Evolutionary conservation across 2,888 invertebrate genomes (phyloP).

Genomic region (Clistopyga incitator): DNA sequence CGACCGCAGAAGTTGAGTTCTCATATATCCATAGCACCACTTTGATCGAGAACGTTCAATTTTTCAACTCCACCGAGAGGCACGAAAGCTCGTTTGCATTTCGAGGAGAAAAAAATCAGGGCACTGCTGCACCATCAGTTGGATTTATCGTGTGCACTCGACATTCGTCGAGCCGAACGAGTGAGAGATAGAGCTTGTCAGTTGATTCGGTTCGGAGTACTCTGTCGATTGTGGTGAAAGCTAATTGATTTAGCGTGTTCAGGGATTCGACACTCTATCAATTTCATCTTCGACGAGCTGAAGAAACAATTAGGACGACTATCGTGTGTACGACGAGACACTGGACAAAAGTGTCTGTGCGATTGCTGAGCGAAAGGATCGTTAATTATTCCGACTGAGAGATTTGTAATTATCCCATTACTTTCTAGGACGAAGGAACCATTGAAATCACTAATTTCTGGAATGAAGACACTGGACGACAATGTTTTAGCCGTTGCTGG

Average conservation of each 20-base stretch:
- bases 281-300: neutral
- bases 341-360: neutral
- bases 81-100: slow-evolving; percentile 40
- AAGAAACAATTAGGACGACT: slow-evolving; percentile 4
- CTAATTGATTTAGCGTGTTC: slow-evolving; percentile 42
- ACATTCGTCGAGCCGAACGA: slow-evolving; percentile 52
- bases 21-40: slow-evolving; percentile 46
- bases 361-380: neutral
- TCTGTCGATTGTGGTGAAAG: slow-evolving; percentile 47
- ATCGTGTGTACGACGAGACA: neutral
- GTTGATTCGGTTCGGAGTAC: slow-evolving; percentile 48
- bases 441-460: neutral
- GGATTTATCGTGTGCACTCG: slow-evolving; percentile 59
- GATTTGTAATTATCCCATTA: neutral
- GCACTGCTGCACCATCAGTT: slow-evolving; percentile 42
- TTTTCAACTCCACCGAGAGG: slow-evolving; percentile 44
- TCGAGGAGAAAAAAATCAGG: slow-evolving; percentile 62
- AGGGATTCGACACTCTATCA: slow-evolving; percentile 30
- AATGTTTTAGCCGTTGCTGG: neutral
- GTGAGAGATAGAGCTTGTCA: slow-evolving; percentile 58
- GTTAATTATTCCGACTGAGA: neutral
- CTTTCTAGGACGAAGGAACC: slow-evolving; percentile 6
- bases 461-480: neutral
- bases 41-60: slow-evolving; percentile 64
- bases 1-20: slow-evolving; percentile 35